Evolutionary conservation across 2,113 vertebrate genomes (phyloP).

Genomic region (Siphamia tubifer): DNA sequence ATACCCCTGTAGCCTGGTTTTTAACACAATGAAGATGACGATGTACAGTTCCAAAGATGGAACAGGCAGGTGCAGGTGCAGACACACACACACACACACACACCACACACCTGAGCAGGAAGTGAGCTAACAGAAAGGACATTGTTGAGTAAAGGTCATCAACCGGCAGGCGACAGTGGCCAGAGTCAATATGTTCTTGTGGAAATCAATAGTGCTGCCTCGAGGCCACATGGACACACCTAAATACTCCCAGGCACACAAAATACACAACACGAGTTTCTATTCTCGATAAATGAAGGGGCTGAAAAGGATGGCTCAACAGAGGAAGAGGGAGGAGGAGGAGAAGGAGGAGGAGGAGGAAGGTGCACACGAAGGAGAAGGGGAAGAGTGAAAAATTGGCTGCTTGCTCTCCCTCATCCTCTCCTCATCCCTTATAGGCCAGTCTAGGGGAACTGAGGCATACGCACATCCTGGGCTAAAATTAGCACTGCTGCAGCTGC

Average conservation of each 20-base stretch:
- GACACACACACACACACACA: too few relatives aligned
- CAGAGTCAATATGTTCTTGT: constrained; percentile 32
- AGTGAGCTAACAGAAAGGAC: neutral
- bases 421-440: constrained; percentile 45
- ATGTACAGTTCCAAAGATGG: neutral
- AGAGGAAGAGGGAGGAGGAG: neutral
- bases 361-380: neutral
- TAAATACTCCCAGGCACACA: neutral
- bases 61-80: neutral
- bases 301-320: neutral
- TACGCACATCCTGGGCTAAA: constrained; percentile 73
- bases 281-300: neutral
- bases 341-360: neutral
- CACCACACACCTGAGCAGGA: neutral
- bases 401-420: constrained; percentile 17
- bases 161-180: constrained; percentile 8
- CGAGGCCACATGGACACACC: neutral
- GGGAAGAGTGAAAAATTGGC: constrained; percentile 23
- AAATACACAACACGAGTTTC: neutral
- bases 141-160: constrained; percentile 48
- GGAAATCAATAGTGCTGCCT: constrained; percentile 33
- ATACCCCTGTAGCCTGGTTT: neutral
- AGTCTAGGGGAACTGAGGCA: constrained; percentile 64
- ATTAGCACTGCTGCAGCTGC: constrained; percentile 78
- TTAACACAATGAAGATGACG: neutral